Conservation (phyloP, 1,140 invertebrate genomes). For the Samia ricini region DNA sequence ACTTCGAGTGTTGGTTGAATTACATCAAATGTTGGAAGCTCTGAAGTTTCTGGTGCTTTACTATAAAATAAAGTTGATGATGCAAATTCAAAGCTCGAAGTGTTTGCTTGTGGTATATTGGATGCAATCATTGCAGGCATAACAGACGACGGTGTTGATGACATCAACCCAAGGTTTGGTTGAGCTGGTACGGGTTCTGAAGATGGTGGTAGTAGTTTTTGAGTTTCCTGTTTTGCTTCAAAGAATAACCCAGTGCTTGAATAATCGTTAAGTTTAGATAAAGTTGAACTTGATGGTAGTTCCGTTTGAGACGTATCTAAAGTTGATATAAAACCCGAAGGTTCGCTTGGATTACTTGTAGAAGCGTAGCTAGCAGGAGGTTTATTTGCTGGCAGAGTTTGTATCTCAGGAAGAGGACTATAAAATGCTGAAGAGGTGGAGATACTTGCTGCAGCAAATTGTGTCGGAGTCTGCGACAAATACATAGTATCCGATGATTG, state of each 20-base stretch:
- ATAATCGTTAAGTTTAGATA: not conserved
- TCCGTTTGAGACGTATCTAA: not conserved
- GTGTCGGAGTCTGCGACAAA: not conserved
- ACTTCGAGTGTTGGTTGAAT: not conserved
- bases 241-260: not conserved
- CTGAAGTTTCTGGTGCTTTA: not conserved
- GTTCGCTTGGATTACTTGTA: not conserved
- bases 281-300: not conserved
- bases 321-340: conserved; percentile 3
- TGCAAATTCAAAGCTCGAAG: no score
- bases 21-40: not conserved
- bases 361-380: not conserved
- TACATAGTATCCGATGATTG: not conserved
- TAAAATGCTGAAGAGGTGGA: not conserved
- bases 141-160: no score
- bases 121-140: no score
- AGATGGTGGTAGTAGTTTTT: not conserved
- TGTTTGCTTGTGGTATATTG: no score
- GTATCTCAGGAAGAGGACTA: not conserved
- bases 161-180: not conserved
- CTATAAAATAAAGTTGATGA: no score
- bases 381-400: not conserved
- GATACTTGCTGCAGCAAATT: not conserved
- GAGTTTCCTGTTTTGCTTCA: not conserved
- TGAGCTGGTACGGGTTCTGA: not conserved